Evolutionary conservation across 2,113 vertebrate genomes (phyloP).

Genomic region (Sapayoa aenigma): DNA sequence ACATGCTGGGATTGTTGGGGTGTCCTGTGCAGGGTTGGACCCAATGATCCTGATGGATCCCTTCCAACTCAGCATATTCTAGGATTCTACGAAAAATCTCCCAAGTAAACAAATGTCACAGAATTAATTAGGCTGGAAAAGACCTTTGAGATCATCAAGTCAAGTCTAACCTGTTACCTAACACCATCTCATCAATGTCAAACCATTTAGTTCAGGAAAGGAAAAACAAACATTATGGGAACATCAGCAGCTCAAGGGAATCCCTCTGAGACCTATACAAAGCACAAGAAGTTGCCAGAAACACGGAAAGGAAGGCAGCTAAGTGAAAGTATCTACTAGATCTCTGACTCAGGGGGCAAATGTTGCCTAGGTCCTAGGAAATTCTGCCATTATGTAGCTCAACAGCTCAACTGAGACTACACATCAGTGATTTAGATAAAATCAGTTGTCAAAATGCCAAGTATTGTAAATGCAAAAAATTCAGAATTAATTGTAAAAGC

Average conservation of each 20-base stretch:
- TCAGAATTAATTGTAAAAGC: not conserved
- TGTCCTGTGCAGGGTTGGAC: not conserved
- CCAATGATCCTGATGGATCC: not conserved
- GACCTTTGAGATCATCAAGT: no score
- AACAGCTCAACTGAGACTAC: not conserved
- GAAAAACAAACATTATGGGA: not conserved
- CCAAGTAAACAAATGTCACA: no score
- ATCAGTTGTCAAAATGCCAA: not conserved
- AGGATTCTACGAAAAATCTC: not conserved
- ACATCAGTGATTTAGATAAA: not conserved
- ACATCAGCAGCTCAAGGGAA: not conserved
- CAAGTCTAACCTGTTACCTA: no score
- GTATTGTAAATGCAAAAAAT: not conserved
- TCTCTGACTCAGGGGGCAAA: not conserved
- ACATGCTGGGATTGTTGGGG: not conserved
- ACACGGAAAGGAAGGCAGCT: not conserved
- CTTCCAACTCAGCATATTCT: not conserved
- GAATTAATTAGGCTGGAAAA: no score
- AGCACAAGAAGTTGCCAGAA: not conserved
- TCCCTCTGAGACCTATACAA: not conserved
- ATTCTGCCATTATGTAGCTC: not conserved
- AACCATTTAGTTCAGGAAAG: not conserved
- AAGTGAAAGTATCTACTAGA: not conserved
- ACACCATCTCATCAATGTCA: no score
- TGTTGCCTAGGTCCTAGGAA: not conserved